Conservation (phyloP, 2,113 vertebrate genomes). For the Psilopogon haemacephalus region DNA sequence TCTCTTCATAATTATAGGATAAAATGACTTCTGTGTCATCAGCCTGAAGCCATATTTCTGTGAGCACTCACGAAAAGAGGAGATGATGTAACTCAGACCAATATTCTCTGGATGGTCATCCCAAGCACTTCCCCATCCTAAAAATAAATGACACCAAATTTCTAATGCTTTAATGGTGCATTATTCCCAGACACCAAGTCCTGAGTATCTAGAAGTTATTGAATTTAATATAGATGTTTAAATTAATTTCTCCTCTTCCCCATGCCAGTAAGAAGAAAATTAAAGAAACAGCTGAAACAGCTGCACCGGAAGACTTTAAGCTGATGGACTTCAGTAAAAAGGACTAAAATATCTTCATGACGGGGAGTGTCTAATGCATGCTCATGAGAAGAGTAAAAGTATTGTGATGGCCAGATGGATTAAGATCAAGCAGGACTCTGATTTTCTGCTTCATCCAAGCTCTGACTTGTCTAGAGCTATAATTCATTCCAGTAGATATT, state of each 20-base stretch:
- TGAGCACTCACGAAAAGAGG: not conserved
- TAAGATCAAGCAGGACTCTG: not conserved
- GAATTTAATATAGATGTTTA: not conserved
- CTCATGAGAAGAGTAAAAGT: not conserved
- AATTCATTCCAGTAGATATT: not conserved
- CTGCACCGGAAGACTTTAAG: not conserved
- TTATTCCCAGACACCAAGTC: not conserved
- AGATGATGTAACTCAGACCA: constrained; percentile 16
- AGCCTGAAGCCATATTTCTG: not conserved
- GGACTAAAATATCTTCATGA: not conserved
- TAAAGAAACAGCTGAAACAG: not conserved
- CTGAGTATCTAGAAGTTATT: not conserved
- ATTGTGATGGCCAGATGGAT: not conserved
- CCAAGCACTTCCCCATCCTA: constrained; percentile 1
- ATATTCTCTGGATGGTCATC: not conserved
- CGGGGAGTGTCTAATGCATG: not conserved
- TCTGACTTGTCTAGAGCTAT: not conserved
- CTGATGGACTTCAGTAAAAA: not conserved
- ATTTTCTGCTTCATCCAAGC: not conserved
- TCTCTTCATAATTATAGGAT: not conserved
- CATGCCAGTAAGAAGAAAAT: not conserved
- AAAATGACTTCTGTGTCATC: not conserved
- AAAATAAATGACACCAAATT: constrained; percentile 20
- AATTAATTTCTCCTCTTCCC: not conserved
- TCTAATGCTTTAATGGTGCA: not conserved